Percentiles rank a stretch among this genome's conserved stretches.
Conservation (phyloP, 1,140 invertebrate genomes). For the Thaumetopoea pityocampa region DNA sequence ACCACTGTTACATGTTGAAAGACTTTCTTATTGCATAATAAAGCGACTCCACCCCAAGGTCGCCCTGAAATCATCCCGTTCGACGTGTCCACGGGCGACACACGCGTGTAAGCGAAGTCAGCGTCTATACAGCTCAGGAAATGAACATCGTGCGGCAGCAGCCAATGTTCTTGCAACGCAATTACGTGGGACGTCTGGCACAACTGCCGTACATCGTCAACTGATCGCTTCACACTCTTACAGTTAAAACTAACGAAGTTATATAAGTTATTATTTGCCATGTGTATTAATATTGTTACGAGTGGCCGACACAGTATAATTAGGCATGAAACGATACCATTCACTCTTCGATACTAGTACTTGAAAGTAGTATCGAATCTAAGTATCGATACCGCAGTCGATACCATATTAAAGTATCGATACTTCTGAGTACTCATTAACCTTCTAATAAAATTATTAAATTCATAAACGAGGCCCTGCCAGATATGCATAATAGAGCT, state of each 20-base stretch:
- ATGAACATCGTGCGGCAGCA: constrained; percentile 15
- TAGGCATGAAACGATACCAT: constrained; percentile 2
- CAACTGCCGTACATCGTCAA: constrained; percentile 7
- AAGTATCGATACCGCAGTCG: too few relatives aligned
- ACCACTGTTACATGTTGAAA: too few relatives aligned
- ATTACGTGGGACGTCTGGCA: constrained; percentile 11
- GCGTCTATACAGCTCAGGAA: constrained; percentile 10
- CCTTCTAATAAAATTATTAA: too few relatives aligned
- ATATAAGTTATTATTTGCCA: constrained; percentile 1
- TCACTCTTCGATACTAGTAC: too few relatives aligned
- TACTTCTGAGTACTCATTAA: too few relatives aligned
- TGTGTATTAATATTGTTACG: background rate
- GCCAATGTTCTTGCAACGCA: constrained; percentile 15
- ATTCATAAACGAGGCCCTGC: too few relatives aligned
- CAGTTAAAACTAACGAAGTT: constrained; percentile 16
- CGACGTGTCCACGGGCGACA: constrained; percentile 11
- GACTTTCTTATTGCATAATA: constrained; percentile 14
- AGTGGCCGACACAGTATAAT: too few relatives aligned
- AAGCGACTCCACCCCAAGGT: constrained; percentile 13
- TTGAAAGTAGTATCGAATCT: too few relatives aligned
- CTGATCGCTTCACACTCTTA: constrained; percentile 17
- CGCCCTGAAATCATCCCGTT: too few relatives aligned
- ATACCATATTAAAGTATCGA: too few relatives aligned
- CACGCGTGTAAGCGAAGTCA: constrained; percentile 8
- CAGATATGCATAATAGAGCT: too few relatives aligned